Percentiles rank a stretch among this genome's conserved stretches.
Evolutionary conservation across 2,113 vertebrate species (phyloP).

Genomic region (Anguilla rostrata): DNA sequence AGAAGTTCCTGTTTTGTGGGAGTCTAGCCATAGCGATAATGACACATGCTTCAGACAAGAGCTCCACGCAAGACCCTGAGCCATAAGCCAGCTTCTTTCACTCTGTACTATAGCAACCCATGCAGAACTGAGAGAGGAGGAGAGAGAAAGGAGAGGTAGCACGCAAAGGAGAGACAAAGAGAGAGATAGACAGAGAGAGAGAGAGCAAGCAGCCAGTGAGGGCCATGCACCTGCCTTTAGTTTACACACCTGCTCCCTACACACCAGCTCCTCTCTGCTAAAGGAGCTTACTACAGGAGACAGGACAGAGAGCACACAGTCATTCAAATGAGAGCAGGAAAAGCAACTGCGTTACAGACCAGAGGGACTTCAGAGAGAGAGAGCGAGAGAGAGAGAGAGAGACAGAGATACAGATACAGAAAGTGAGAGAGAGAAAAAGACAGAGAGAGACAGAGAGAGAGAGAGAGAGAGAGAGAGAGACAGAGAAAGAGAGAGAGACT

Average conservation of each 20-base stretch:
- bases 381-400: no score
- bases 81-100: neutral
- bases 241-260: conserved; percentile 35
- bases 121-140: conserved; percentile 8
- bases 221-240: conserved; percentile 28
- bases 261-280: conserved; percentile 28
- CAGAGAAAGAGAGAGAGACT: neutral
- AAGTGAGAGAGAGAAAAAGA: no score
- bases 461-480: no score
- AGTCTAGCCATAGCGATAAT: conserved; percentile 16
- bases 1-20: neutral
- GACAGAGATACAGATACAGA: no score
- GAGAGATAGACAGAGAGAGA: neutral
- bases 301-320: conserved; percentile 29
- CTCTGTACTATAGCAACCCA: conserved; percentile 28
- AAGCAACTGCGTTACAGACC: neutral
- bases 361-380: neutral
- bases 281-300: conserved; percentile 29
- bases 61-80: conserved; percentile 24
- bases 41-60: conserved; percentile 26
- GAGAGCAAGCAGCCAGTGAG: neutral
- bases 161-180: neutral
- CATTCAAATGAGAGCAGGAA: conserved; percentile 21
- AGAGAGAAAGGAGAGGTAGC: neutral
- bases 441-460: no score